phyloP scores from a whole-genome alignment of 1,140 invertebrate genomes.

The Drosophila nigrodunni region DNA sequence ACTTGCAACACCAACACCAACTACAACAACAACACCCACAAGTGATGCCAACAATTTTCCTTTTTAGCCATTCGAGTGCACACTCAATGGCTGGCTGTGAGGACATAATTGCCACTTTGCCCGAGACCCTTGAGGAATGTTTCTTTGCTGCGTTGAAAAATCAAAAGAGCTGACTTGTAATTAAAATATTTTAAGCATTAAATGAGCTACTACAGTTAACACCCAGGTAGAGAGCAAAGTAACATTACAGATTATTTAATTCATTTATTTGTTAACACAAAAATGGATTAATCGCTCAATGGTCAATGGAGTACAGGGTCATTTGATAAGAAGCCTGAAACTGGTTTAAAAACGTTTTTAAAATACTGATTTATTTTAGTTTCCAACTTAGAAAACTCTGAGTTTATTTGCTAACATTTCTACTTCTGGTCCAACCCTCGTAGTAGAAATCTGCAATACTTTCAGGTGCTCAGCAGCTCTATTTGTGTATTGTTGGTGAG shows the following conservation, averaged over 20 bases:
- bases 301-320: background rate
- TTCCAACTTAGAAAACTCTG: too few species aligned
- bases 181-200: slow-evolving; percentile 71
- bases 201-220: slow-evolving; percentile 31
- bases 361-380: too few species aligned
- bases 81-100: slow-evolving; percentile 60
- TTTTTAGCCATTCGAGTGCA: slow-evolving; percentile 62
- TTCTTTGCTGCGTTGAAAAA: slow-evolving; percentile 49
- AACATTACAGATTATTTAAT: background rate
- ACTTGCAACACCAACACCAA: slow-evolving; percentile 31
- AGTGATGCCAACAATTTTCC: background rate
- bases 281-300: slow-evolving; percentile 14
- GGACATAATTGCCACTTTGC: slow-evolving; percentile 76
- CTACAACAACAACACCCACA: slow-evolving; percentile 23
- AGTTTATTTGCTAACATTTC: background rate
- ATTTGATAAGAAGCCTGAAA: slow-evolving; percentile 11
- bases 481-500: slow-evolving; percentile 29
- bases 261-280: slow-evolving; percentile 21
- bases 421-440: slow-evolving; percentile 8
- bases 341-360: too few species aligned
- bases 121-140: slow-evolving; percentile 56
- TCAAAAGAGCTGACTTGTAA: slow-evolving; percentile 72
- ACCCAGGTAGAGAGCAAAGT: background rate
- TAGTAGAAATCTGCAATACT: background rate
- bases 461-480: background rate